Percentiles rank a stretch among this genome's conserved stretches.
Evolutionary conservation across 2,888 invertebrate species (phyloP).

Genomic region (Deilephila elpenor): DNA sequence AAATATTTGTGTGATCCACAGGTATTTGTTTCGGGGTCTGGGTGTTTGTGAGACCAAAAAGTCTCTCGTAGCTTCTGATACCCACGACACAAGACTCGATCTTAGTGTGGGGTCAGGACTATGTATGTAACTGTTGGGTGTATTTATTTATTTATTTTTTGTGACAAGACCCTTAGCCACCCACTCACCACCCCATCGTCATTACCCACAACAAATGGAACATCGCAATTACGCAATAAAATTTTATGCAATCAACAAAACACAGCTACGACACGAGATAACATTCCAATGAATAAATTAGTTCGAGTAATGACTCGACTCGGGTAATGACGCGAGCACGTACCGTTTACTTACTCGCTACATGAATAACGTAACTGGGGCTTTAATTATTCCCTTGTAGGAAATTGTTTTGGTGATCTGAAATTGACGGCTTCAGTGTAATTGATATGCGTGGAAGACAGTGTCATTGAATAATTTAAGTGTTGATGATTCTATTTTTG

Average conservation of each 20-base stretch:
- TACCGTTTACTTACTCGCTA: constrained; percentile 44
- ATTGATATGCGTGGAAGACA: constrained; percentile 16
- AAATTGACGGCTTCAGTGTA: constrained; percentile 37
- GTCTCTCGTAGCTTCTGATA: no score
- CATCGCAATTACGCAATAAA: constrained; percentile 15
- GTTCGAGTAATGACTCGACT: constrained; percentile 57
- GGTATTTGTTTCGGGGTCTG: no score
- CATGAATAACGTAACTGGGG: constrained; percentile 41
- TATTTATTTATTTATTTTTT: no score
- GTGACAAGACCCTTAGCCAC: background rate
- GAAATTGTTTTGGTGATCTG: constrained; percentile 45
- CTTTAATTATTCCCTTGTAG: constrained; percentile 48
- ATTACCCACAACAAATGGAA: constrained; percentile 6
- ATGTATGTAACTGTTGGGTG: no score
- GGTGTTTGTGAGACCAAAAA: no score
- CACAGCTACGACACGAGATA: constrained; percentile 46
- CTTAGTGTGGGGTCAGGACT: no score
- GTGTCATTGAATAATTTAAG: no score
- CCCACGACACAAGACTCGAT: no score
- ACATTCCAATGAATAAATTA: constrained; percentile 70
- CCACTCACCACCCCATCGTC: background rate
- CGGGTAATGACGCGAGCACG: constrained; percentile 56
- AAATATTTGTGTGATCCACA: no score
- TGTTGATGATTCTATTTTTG: background rate
- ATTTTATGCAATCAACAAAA: constrained; percentile 25